phyloP scores from a whole-genome alignment of 2,113 vertebrate species.

The Heterocephalus glaber region DNA sequence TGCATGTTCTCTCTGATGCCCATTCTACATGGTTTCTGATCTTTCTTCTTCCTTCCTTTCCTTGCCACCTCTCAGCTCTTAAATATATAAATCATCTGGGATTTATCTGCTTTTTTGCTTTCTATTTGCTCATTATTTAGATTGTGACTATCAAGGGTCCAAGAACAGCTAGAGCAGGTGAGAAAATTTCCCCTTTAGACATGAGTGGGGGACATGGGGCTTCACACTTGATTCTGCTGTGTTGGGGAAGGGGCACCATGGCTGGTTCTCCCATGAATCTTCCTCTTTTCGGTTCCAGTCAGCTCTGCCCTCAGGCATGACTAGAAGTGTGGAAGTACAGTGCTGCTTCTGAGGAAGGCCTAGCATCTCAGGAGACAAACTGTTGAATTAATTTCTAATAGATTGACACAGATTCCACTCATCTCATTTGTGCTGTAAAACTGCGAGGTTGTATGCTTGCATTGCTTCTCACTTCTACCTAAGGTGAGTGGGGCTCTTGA shows the following conservation, averaged over 20 bases:
- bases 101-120: background rate
- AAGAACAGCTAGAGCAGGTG: background rate
- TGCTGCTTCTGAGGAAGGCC: background rate
- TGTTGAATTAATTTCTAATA: constrained; percentile 19
- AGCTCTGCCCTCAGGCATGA: no score
- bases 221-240: background rate
- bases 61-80: background rate
- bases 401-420: background rate
- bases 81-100: background rate
- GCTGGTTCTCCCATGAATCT: background rate
- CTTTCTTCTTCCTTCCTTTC: background rate
- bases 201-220: background rate
- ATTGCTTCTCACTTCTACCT: background rate
- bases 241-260: fast-evolving
- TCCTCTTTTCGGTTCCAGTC: background rate
- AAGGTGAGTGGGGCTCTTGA: background rate
- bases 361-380: background rate
- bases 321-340: background rate
- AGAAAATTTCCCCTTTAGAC: background rate
- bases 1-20: background rate
- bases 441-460: background rate
- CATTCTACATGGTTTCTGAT: background rate
- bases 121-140: background rate
- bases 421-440: background rate
- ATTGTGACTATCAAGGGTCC: background rate